Conservation (phyloP, 1,140 invertebrate genomes). For the Drosophila truncata region DNA sequence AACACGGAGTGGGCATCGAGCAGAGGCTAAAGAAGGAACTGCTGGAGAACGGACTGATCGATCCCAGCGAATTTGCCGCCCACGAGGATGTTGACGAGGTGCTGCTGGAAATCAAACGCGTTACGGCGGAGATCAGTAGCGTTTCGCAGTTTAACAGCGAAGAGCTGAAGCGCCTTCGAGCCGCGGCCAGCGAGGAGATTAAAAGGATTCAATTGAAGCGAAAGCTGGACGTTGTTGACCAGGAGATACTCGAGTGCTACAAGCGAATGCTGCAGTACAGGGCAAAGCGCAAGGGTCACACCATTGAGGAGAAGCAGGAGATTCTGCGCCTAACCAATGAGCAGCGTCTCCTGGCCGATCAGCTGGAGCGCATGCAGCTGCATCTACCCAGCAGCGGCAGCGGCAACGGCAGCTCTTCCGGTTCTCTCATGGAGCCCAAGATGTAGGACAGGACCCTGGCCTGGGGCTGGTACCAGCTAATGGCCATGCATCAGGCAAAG, state of each 20-base stretch:
- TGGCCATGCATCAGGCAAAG: slow-evolving; percentile 76
- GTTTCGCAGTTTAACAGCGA: slow-evolving; percentile 90
- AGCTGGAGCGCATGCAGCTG: slow-evolving; percentile 81
- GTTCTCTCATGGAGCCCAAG: slow-evolving; percentile 36
- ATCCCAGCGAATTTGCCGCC: slow-evolving; percentile 88
- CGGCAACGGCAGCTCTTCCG: slow-evolving; percentile 6
- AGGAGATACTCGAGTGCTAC: slow-evolving; percentile 92
- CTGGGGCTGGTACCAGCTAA: slow-evolving; percentile 73
- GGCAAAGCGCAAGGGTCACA: slow-evolving; percentile 92
- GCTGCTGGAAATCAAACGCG: slow-evolving; percentile 92
- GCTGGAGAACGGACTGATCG: slow-evolving; percentile 94
- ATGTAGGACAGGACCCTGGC: slow-evolving; percentile 77
- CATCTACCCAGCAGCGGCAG: slow-evolving; percentile 17
- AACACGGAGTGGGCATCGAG: slow-evolving; percentile 88
- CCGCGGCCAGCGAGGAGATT: slow-evolving; percentile 88
- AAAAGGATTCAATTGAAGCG: slow-evolving; percentile 89
- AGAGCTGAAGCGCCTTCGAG: slow-evolving; percentile 88
- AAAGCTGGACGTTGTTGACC: slow-evolving; percentile 89
- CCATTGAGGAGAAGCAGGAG: slow-evolving; percentile 93
- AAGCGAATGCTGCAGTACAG: slow-evolving; percentile 91
- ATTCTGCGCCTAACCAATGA: slow-evolving; percentile 89
- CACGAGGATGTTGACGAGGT: slow-evolving; percentile 92
- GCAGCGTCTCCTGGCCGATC: slow-evolving; percentile 87
- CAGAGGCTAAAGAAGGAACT: slow-evolving; percentile 94
- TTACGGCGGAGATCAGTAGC: slow-evolving; percentile 91